Base-by-base conservation (phyloP, 1,140 invertebrate species). In the Leptinotarsa lineolata region DNA sequence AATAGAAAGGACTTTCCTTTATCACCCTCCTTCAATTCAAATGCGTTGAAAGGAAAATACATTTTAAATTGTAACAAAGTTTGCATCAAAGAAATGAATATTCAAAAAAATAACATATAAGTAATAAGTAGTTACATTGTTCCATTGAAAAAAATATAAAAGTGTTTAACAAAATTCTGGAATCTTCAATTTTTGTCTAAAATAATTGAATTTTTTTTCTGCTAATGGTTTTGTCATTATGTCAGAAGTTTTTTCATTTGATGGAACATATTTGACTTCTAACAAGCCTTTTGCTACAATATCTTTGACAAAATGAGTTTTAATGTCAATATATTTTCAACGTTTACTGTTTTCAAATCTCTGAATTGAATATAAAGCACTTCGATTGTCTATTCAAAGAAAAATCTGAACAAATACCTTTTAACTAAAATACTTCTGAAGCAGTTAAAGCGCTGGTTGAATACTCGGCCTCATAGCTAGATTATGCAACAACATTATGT, bases 391-490 rank as follows among this genome's bases (percentile, higher is more conserved):
- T 12, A 13, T 12, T 15, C 8, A 63, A 18, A 22, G 16, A 16
- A 22, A 63, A 63, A 63, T 63, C 8, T 63, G 22, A 16, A 63
- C 8, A 63, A 24, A 63, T 63, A 63, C 60, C 22, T 22, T 22
- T 16, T 0, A 63, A 63, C 1, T 63, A 63, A 4, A 22, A 8
- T 18, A 63, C 18, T 20, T 63, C 60, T 4, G 20, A 63, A 0
- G 60, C 60, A 13, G 15, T 13, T 4, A 63, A 12, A 21, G 60
- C 20, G 20, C n/a, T 63, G 4, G 22, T 0, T 63, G 2, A 18
- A 21, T 63, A 24, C 11, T 63, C 1, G 22, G 22, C 15, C 4
- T 15, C 18, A 22, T 18, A 63, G 20, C 60, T 63, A 18, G 60
- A 21, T 63, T 12, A 1, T 20, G 18, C 22, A 15, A 21, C 22